Evolutionary conservation across 2,797 vertebrate species (phyloP).

Genomic region (Tachyglossus aculeatus): DNA sequence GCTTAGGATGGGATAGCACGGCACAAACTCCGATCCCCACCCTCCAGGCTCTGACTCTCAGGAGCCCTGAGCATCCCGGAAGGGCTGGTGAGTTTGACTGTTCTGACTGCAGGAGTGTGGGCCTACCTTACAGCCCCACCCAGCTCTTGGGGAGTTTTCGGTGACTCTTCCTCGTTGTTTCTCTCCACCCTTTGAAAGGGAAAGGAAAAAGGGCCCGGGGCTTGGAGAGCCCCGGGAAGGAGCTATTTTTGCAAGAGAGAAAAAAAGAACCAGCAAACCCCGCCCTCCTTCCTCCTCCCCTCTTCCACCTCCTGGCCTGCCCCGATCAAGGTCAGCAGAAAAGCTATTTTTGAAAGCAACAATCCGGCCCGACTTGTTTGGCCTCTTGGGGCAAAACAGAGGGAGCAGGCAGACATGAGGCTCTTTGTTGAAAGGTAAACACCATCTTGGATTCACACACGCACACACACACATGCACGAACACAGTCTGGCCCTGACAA

Average conservation of each 20-base stretch:
- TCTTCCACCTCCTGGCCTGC: too few species aligned
- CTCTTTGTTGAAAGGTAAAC: constrained; percentile 31
- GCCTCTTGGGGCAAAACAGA: constrained; percentile 35
- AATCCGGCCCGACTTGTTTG: constrained; percentile 3
- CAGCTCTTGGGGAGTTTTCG: background rate
- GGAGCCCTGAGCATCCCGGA: too few species aligned
- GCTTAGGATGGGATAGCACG: too few species aligned
- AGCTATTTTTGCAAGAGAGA: constrained; percentile 1
- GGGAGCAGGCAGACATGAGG: constrained; percentile 16
- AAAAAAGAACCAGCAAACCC: background rate
- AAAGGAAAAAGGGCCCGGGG: background rate
- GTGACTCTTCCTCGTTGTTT: background rate
- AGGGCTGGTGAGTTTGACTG: too few species aligned
- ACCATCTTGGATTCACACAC: constrained; percentile 13
- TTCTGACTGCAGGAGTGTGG: too few species aligned
- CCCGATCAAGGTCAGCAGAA: constrained; percentile 8
- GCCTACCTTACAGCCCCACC: background rate
- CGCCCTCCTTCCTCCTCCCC: too few species aligned
- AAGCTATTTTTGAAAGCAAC: constrained; percentile 15
- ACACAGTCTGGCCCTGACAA: too few species aligned
- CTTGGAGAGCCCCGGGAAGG: background rate
- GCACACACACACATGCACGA: too few species aligned
- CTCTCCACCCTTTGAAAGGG: constrained; percentile 7
- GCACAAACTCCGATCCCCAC: too few species aligned
- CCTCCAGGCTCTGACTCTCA: too few species aligned